Percentiles rank a stretch among this genome's conserved stretches.
These are phyloP conservation scores for Dolichoris vasculosae DNA, from an alignment of 1,140 invertebrate species.

Conservation along the genomic window DNA sequence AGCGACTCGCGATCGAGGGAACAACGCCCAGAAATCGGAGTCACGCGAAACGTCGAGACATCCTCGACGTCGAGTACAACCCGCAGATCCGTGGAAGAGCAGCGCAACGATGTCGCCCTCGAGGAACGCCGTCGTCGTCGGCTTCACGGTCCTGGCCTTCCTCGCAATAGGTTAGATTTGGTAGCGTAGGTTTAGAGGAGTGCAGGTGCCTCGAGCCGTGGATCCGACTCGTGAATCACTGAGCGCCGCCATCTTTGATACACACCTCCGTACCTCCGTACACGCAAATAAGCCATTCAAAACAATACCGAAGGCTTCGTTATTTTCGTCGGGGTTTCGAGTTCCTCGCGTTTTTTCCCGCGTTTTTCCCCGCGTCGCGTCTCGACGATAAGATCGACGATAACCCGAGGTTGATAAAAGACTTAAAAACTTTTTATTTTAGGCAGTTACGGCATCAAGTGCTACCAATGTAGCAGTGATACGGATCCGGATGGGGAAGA, in stretches of 20 bases:
- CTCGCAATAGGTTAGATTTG: slow-evolving; percentile 22
- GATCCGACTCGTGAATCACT: neutral
- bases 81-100: neutral
- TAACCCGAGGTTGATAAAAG: neutral
- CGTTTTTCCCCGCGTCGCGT: neutral
- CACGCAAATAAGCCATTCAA: neutral
- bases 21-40: slow-evolving; percentile 38
- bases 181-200: neutral
- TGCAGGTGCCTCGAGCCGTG: neutral
- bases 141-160: neutral
- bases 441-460: slow-evolving; percentile 82
- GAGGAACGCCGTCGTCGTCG: neutral
- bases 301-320: neutral
- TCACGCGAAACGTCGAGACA: neutral
- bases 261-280: neutral
- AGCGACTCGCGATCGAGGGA: neutral
- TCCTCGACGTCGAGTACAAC: neutral
- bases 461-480: slow-evolving; percentile 91
- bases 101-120: slow-evolving; percentile 10
- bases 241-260: slow-evolving; percentile 35
- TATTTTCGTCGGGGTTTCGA: neutral
- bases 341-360: neutral
- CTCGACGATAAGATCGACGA: neutral
- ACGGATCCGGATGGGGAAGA: slow-evolving; percentile 83
- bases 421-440: slow-evolving; percentile 50